Percentiles rank a stretch among this genome's conserved stretches.
phyloP scores from a whole-genome alignment of 2,888 invertebrate species.

The Allophyes oxyacanthae region DNA sequence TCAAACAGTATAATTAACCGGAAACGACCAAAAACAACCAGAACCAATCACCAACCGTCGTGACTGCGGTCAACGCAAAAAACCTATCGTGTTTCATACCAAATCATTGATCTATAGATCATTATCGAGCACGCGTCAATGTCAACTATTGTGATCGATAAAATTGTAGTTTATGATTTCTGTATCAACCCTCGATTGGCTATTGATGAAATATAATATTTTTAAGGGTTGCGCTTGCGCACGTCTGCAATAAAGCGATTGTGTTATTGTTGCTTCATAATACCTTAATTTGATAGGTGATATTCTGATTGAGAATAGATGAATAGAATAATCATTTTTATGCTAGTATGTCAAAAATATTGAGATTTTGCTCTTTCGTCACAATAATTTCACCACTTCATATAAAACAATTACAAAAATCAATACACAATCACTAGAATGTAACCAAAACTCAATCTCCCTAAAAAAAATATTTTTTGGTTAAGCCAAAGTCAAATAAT shows the following conservation, averaged over 20 bases:
- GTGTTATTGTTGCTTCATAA: constrained; percentile 64
- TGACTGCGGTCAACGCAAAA: constrained; percentile 73
- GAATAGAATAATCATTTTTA: constrained; percentile 39
- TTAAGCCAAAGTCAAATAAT: no score
- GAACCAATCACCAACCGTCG: constrained; percentile 36
- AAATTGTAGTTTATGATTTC: constrained; percentile 76
- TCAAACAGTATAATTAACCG: constrained; percentile 40
- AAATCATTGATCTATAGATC: constrained; percentile 76
- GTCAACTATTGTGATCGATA: constrained; percentile 73
- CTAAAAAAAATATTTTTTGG: no score
- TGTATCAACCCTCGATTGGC: constrained; percentile 61
- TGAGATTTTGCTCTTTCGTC: no score
- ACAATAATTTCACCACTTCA: no score
- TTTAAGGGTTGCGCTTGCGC: constrained; percentile 70
- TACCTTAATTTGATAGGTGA: constrained; percentile 58
- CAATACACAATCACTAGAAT: no score
- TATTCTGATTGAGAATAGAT: constrained; percentile 54
- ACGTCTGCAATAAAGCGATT: constrained; percentile 63
- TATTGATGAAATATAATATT: constrained; percentile 83
- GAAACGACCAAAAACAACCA: constrained; percentile 47
- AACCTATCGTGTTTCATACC: constrained; percentile 69
- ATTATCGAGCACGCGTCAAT: constrained; percentile 78
- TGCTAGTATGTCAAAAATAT: constrained; percentile 6
- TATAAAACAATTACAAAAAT: no score
- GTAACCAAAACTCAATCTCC: no score